A percentile compares a stretch with the other conserved stretches of the same genome.
These are phyloP conservation scores for Xiphophorus hellerii DNA, from an alignment of 2,113 vertebrate genomes.

Conservation along the genomic window DNA sequence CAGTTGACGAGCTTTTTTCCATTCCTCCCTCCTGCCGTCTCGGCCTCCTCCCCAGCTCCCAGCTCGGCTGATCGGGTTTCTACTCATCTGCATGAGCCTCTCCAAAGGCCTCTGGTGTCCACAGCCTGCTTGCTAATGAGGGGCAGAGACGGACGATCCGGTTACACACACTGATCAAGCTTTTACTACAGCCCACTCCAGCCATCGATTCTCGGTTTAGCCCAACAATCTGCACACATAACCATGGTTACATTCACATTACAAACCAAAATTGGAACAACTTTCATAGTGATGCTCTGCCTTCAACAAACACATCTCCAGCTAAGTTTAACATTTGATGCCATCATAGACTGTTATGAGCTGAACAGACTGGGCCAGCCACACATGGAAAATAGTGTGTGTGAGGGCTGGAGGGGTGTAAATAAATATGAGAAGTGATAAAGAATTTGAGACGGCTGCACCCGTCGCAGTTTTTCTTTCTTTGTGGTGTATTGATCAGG, in stretches of 20 bases:
- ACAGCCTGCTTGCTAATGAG: slow-evolving; percentile 66
- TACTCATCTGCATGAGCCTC: slow-evolving; percentile 73
- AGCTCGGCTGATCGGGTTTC: slow-evolving; percentile 65
- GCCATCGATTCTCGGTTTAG: slow-evolving; percentile 64
- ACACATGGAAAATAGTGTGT: slow-evolving; percentile 63
- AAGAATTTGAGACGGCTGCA: slow-evolving; percentile 72
- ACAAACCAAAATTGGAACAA: background rate
- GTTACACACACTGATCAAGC: slow-evolving; percentile 57
- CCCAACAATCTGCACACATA: slow-evolving; percentile 30
- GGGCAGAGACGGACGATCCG: slow-evolving; percentile 50
- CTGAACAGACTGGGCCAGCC: slow-evolving; percentile 48
- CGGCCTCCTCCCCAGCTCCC: slow-evolving; percentile 10
- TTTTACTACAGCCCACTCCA: slow-evolving; percentile 32
- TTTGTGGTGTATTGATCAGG: slow-evolving; percentile 64
- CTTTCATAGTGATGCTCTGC: background rate
- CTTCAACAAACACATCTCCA: background rate
- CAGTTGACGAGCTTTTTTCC: slow-evolving; percentile 23
- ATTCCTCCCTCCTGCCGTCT: slow-evolving; percentile 31
- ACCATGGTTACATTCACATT: background rate
- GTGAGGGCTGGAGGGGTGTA: slow-evolving; percentile 23
- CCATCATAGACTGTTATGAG: slow-evolving; percentile 19
- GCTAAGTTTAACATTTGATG: too few relatives aligned
- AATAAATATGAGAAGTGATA: slow-evolving; percentile 35
- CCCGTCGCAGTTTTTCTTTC: slow-evolving; percentile 66
- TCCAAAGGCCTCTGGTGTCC: slow-evolving; percentile 65